Evolutionary conservation across 2,113 vertebrate genomes (phyloP).

Genomic region (Numenius arquata): DNA sequence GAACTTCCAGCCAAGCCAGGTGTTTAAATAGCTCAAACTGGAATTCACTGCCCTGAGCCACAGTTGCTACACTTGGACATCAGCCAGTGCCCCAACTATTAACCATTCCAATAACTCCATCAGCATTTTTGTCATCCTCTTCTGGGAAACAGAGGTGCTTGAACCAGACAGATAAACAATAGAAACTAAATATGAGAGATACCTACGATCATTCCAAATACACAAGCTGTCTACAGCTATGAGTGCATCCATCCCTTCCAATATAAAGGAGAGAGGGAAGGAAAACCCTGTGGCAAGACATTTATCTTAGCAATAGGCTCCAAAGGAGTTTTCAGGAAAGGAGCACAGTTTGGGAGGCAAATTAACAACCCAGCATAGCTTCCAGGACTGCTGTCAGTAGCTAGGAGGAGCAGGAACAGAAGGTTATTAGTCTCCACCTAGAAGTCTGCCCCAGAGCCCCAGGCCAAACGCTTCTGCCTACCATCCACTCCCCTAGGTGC

Average conservation of each 20-base stretch:
- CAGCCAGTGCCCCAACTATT: background rate
- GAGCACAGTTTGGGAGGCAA: background rate
- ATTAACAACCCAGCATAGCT: background rate
- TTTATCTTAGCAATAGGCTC: background rate
- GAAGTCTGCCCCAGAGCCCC: constrained; percentile 22
- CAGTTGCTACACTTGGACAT: background rate
- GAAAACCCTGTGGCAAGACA: background rate
- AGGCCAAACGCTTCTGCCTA: background rate
- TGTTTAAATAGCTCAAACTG: constrained; percentile 4
- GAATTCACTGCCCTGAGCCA: constrained; percentile 11
- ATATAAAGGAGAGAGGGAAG: background rate
- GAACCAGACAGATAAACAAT: background rate
- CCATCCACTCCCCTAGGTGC: constrained; percentile 7
- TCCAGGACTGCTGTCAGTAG: background rate
- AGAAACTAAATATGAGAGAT: background rate
- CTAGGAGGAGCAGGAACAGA: background rate
- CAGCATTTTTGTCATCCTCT: background rate
- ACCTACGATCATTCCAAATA: background rate
- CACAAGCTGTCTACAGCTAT: background rate
- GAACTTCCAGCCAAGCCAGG: background rate
- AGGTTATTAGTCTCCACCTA: background rate
- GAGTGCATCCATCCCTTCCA: background rate
- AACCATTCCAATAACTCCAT: background rate
- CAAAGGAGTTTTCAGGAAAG: background rate
- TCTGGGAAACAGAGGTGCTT: background rate